These are phyloP conservation scores for Pangasius djambal DNA, from an alignment of 2,797 vertebrate species.

Conservation along the genomic window DNA sequence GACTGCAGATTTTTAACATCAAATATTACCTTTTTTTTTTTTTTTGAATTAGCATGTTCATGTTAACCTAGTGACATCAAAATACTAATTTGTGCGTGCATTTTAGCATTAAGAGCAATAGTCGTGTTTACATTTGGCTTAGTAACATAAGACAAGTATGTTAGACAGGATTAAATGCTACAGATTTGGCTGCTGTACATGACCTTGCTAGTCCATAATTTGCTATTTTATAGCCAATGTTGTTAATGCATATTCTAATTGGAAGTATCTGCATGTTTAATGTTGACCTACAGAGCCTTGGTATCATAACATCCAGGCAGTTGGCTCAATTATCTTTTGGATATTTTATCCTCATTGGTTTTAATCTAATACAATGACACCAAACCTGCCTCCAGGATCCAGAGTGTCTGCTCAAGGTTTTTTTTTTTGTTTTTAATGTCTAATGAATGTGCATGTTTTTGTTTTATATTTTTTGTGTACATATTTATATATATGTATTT, in stretches of 20 bases:
- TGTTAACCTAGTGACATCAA: constrained; percentile 9
- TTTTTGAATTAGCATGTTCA: constrained; percentile 6
- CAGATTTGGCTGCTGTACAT: not conserved
- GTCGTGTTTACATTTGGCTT: constrained; percentile 1
- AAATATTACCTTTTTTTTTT: not conserved
- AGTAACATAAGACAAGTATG: constrained; percentile 19
- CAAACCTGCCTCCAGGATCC: constrained; percentile 48
- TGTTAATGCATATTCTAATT: constrained; percentile 60
- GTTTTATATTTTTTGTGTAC: constrained; percentile 58
- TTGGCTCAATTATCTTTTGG: constrained; percentile 55
- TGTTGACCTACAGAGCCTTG: constrained; percentile 10
- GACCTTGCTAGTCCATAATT: not conserved
- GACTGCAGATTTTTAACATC: constrained; percentile 52
- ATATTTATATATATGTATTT: constrained; percentile 75
- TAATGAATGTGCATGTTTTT: constrained; percentile 50
- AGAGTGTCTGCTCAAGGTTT: constrained; percentile 65
- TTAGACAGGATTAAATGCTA: constrained; percentile 24
- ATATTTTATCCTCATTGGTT: constrained; percentile 56
- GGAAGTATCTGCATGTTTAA: constrained; percentile 32
- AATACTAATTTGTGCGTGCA: constrained; percentile 2
- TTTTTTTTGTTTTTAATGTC: constrained; percentile 60
- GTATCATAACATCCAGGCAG: constrained; percentile 8
- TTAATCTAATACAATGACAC: constrained; percentile 63
- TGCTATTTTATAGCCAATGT: not conserved
- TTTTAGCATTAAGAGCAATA: not conserved